Percentiles rank a stretch among this genome's conserved stretches.
Conservation (phyloP, 2,113 vertebrate species). For the Corvus hawaiiensis region DNA sequence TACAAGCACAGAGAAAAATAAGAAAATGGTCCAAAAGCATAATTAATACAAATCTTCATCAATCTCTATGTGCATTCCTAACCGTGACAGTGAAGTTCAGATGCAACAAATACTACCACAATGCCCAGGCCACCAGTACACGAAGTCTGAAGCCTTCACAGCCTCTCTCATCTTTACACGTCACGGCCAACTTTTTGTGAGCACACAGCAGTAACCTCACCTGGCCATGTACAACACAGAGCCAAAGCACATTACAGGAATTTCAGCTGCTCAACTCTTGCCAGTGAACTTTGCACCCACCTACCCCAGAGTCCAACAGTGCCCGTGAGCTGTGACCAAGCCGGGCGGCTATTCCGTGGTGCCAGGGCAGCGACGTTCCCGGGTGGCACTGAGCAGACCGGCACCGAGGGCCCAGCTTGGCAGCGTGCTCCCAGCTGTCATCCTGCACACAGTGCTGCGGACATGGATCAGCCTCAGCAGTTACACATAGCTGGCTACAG, state of each 20-base stretch:
- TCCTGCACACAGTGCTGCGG: background rate
- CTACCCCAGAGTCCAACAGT: background rate
- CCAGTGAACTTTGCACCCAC: background rate
- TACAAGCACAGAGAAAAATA: background rate
- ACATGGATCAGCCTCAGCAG: background rate
- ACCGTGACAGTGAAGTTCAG: background rate
- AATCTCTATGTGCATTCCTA: accelerated
- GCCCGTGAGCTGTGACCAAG: background rate
- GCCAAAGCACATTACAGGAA: background rate
- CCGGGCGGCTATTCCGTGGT: background rate
- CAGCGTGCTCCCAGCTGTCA: background rate
- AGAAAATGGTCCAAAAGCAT: background rate
- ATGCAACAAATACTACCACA: background rate
- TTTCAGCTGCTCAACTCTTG: background rate
- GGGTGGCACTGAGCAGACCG: background rate
- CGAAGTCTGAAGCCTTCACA: accelerated
- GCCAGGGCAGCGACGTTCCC: background rate
- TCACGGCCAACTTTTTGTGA: background rate
- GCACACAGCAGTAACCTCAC: background rate
- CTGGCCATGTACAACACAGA: accelerated
- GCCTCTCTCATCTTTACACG: background rate
- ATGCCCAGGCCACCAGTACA: accelerated
- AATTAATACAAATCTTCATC: background rate
- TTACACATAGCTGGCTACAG: accelerated
- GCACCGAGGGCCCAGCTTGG: background rate